These are phyloP conservation scores for Trachelipus rathkii DNA, from an alignment of 1,140 invertebrate genomes.

Conservation along the genomic window DNA sequence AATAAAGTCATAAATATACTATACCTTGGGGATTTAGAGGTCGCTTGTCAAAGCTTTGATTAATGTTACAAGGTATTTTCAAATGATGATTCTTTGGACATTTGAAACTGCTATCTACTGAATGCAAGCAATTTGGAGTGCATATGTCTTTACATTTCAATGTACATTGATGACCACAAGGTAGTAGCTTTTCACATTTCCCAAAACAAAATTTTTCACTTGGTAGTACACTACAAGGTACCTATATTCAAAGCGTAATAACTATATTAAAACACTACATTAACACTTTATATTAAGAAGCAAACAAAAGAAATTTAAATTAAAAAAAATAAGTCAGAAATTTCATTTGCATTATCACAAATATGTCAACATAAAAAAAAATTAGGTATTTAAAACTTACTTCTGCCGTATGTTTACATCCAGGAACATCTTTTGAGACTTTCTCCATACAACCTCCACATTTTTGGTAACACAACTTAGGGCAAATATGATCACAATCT, in stretches of 20 bases:
- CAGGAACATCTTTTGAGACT: not conserved
- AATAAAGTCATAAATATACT: too few relatives aligned
- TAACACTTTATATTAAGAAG: too few relatives aligned
- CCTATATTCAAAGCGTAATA: not conserved
- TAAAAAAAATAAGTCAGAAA: not conserved
- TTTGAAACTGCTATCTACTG: too few relatives aligned
- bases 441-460: conserved; percentile 32
- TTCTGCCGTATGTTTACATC: not conserved
- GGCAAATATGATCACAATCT: conserved; percentile 43
- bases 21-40: too few relatives aligned
- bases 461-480: conserved; percentile 32
- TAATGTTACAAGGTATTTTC: too few relatives aligned
- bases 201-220: not conserved
- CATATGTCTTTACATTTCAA: conserved; percentile 1
- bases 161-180: conserved; percentile 20
- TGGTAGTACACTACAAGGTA: not conserved
- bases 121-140: not conserved
- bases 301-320: too few relatives aligned
- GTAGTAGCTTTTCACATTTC: conserved; percentile 6
- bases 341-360: not conserved
- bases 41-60: too few relatives aligned
- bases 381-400: not conserved
- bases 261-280: not conserved
- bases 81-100: too few relatives aligned
- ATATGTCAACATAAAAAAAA: not conserved